A percentile compares a stretch with the other conserved stretches of the same genome.
Conservation (phyloP, 2,797 vertebrate species). For the Phrynocephalus vlangalii region DNA sequence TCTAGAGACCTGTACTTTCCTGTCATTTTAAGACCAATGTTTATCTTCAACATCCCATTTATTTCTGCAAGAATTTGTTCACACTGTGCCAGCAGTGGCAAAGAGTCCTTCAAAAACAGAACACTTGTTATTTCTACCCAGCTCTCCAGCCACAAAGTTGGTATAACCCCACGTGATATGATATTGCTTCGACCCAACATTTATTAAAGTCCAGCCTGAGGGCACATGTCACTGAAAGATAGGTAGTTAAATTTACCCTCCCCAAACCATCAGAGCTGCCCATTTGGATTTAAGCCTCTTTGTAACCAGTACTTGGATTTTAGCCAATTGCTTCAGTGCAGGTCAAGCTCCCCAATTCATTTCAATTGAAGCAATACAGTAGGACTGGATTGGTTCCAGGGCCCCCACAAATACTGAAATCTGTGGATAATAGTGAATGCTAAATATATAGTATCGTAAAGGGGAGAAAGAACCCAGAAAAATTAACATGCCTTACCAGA, state of each 20-base stretch:
- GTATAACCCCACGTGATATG: neutral
- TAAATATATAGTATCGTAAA: too few species aligned
- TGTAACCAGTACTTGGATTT: neutral
- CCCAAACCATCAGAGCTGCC: neutral
- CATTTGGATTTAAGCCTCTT: neutral
- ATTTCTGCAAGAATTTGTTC: neutral
- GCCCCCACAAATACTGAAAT: too few species aligned
- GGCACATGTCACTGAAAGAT: neutral
- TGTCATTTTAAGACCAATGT: neutral
- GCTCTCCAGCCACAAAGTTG: neutral
- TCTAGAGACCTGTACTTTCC: slow-evolving; percentile 37
- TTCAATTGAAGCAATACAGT: neutral
- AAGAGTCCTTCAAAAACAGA: neutral
- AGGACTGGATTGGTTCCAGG: too few species aligned
- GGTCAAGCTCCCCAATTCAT: neutral
- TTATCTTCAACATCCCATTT: neutral
- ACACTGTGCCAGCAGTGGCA: fast-evolving
- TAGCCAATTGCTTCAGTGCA: neutral
- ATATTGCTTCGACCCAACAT: neutral
- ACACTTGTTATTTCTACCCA: neutral
- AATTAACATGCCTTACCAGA: too few species aligned
- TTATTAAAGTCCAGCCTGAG: neutral
- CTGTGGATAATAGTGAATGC: too few species aligned
- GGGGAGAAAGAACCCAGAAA: too few species aligned
- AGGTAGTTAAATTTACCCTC: neutral